Conservation (phyloP, 2,113 vertebrate genomes). For the Sula dactylatra region DNA sequence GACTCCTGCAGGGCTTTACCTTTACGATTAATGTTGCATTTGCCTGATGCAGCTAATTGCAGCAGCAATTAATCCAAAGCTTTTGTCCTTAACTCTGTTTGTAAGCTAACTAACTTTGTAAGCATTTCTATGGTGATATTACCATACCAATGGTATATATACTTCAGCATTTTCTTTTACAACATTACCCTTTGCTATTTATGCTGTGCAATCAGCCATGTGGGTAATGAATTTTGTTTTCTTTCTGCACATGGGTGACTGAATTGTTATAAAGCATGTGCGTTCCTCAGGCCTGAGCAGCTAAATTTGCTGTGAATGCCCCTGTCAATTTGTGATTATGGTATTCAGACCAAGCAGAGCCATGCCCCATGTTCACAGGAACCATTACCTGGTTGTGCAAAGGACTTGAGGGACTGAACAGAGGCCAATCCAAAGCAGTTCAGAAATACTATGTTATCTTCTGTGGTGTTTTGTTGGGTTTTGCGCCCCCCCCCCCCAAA, state of each 20-base stretch:
- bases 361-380: neutral
- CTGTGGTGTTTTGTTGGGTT: neutral
- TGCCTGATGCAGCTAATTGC: neutral
- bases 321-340: neutral
- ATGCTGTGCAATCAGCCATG: neutral
- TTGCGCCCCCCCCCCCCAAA: fast-evolving
- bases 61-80: neutral
- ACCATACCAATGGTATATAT: neutral
- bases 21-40: neutral
- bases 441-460: neutral
- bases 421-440: neutral
- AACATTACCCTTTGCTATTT: neutral
- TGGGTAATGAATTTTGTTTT: neutral
- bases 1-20: neutral
- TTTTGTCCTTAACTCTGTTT: neutral
- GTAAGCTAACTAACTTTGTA: neutral
- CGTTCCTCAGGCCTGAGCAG: neutral
- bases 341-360: neutral
- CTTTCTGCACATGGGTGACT: neutral
- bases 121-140: neutral
- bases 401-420: neutral
- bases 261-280: neutral
- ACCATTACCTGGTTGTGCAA: fast-evolving
- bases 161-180: neutral
- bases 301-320: neutral